Percentiles rank a stretch among this genome's conserved stretches.
These are phyloP conservation scores for Biston betularia DNA, from an alignment of 2,888 invertebrate genomes.

Conservation along the genomic window DNA sequence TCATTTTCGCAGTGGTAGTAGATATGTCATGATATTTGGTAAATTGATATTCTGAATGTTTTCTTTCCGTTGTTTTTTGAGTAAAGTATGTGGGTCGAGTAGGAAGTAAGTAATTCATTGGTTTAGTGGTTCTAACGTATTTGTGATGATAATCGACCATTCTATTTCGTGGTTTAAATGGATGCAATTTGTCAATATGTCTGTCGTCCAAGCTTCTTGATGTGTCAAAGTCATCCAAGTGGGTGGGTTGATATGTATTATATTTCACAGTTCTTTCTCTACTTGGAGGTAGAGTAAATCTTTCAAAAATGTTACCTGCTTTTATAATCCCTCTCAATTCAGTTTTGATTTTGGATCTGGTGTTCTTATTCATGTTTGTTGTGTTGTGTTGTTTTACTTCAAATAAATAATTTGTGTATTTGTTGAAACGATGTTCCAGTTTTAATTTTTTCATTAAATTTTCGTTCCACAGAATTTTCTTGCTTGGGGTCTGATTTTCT, in stretches of 20 bases:
- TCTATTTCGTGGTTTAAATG: conserved; percentile 3
- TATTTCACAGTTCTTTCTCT: conserved; percentile 53
- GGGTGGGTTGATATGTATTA: conserved; percentile 64
- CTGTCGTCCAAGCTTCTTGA: conserved; percentile 21
- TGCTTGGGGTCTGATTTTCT: neutral
- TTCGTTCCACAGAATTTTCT: neutral
- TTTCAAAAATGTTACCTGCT: neutral
- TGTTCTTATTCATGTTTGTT: neutral
- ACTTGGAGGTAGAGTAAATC: neutral
- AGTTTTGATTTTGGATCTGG: conserved; percentile 5
- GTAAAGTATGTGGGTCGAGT: conserved; percentile 4
- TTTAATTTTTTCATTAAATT: neutral
- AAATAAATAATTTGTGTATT: neutral
- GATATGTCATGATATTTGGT: conserved; percentile 3
- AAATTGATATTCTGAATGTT: conserved; percentile 2
- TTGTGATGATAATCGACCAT: conserved; percentile 1
- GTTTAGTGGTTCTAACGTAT: neutral
- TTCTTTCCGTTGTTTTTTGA: conserved; percentile 1
- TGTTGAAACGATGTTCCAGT: neutral
- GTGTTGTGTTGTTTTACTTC: neutral
- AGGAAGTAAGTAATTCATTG: neutral
- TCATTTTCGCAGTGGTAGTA: conserved; percentile 2
- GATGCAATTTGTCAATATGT: neutral
- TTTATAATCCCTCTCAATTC: conserved; percentile 5
- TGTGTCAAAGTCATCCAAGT: conserved; percentile 54